These are phyloP conservation scores for Delphinus delphis DNA, from an alignment of 2,113 vertebrate genomes.

Conservation along the genomic window DNA sequence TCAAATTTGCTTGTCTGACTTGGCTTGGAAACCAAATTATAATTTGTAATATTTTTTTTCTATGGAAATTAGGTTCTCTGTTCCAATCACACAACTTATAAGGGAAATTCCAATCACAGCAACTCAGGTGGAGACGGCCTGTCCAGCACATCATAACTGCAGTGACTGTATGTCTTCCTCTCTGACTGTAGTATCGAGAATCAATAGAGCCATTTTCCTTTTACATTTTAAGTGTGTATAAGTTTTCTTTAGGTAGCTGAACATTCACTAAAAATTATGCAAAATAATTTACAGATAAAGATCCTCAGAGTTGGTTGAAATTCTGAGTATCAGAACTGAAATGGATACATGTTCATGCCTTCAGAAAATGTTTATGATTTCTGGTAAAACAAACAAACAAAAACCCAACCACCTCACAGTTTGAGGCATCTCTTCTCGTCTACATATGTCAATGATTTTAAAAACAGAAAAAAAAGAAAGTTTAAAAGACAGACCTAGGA, in stretches of 20 bases:
- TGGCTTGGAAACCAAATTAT: conserved; percentile 48
- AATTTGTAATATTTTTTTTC: conserved; percentile 47
- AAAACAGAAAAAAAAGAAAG: neutral
- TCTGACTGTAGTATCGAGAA: neutral
- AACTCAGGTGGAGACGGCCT: neutral
- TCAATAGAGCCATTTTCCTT: neutral
- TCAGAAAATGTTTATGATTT: neutral
- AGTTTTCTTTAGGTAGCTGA: neutral
- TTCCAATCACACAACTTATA: conserved; percentile 41
- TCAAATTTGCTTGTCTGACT: conserved; percentile 49
- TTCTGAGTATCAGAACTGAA: neutral
- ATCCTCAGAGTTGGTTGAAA: neutral
- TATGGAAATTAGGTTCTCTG: conserved; percentile 22
- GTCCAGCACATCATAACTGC: neutral
- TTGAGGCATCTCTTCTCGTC: neutral
- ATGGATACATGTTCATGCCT: neutral
- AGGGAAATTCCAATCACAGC: conserved; percentile 28
- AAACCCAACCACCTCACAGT: neutral
- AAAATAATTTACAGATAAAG: neutral
- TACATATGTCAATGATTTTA: neutral
- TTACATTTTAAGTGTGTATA: conserved; percentile 19
- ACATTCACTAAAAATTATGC: neutral
- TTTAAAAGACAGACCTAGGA: neutral
- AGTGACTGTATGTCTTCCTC: neutral
- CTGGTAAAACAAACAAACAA: neutral